Conservation (phyloP, 2,113 vertebrate species). For the Phocoena sinus region DNA sequence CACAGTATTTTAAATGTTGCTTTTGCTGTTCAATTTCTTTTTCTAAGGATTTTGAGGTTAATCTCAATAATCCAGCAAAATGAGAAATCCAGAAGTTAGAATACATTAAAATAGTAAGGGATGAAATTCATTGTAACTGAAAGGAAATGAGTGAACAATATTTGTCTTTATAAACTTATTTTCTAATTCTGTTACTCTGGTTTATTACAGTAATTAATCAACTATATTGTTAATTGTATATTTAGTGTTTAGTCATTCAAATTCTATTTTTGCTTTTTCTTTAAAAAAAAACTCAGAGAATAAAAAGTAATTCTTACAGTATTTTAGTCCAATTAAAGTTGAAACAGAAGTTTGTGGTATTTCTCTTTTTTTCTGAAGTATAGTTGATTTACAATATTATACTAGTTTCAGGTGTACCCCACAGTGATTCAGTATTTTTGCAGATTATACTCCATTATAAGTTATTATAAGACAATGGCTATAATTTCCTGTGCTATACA, state of each 20-base stretch:
- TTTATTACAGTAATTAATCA: constrained; percentile 44
- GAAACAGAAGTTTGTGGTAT: not conserved
- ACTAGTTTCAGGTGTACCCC: not conserved
- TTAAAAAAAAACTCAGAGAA: not conserved
- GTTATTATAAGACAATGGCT: not conserved
- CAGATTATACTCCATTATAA: not conserved
- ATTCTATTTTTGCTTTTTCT: not conserved
- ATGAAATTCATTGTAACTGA: constrained; percentile 8
- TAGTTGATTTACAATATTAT: not conserved
- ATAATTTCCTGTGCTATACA: not conserved
- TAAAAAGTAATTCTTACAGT: not conserved
- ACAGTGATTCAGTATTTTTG: not conserved
- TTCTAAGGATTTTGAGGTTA: constrained; percentile 2
- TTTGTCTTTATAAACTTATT: constrained; percentile 34
- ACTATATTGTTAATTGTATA: not conserved
- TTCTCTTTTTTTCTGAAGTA: not conserved
- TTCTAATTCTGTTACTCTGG: constrained; percentile 19
- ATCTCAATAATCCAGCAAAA: not conserved
- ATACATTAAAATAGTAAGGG: not conserved
- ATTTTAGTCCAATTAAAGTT: not conserved
- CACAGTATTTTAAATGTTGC: not conserved
- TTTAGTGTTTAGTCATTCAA: not conserved
- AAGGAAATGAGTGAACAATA: constrained; percentile 18
- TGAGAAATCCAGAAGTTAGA: not conserved
- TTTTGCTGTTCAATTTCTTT: not conserved